Evolutionary conservation across 1,140 invertebrate genomes (phyloP).

Genomic region (Drosophila lini): DNA sequence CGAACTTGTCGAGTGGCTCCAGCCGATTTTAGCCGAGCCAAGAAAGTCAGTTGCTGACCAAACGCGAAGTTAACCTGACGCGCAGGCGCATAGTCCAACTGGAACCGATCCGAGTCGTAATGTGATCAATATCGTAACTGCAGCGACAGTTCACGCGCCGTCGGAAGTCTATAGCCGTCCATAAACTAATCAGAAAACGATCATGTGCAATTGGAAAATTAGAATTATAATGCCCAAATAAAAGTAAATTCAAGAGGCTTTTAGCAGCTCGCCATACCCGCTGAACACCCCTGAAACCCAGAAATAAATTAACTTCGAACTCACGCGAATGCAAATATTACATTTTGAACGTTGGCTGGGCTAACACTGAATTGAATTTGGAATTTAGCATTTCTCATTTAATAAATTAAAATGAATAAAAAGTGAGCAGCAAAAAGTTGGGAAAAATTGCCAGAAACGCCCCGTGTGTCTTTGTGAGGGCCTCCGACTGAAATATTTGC

Average conservation of each 20-base stretch:
- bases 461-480: constrained; percentile 69
- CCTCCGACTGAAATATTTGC: constrained; percentile 33
- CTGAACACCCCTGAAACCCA: constrained; percentile 32
- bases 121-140: constrained; percentile 40
- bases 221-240: constrained; percentile 5
- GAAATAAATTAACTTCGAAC: constrained; percentile 36
- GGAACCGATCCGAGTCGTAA: constrained; percentile 37
- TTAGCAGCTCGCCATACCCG: constrained; percentile 47
- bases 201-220: constrained; percentile 3
- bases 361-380: constrained; percentile 48
- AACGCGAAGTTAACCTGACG: constrained; percentile 67
- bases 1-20: constrained; percentile 28
- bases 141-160: constrained; percentile 33
- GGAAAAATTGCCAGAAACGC: constrained; percentile 36
- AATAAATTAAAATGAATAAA: constrained; percentile 70
- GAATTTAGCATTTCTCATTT: constrained; percentile 63
- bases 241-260: constrained; percentile 31
- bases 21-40: constrained; percentile 15
- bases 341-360: constrained; percentile 26
- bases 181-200: constrained; percentile 22
- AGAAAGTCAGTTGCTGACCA: constrained; percentile 56
- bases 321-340: constrained; percentile 66
- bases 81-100: constrained; percentile 62
- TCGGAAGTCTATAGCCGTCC: constrained; percentile 31
- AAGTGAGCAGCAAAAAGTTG: constrained; percentile 45